Conservation (phyloP, 2,797 vertebrate species). For the Peromyscus eremicus region DNA sequence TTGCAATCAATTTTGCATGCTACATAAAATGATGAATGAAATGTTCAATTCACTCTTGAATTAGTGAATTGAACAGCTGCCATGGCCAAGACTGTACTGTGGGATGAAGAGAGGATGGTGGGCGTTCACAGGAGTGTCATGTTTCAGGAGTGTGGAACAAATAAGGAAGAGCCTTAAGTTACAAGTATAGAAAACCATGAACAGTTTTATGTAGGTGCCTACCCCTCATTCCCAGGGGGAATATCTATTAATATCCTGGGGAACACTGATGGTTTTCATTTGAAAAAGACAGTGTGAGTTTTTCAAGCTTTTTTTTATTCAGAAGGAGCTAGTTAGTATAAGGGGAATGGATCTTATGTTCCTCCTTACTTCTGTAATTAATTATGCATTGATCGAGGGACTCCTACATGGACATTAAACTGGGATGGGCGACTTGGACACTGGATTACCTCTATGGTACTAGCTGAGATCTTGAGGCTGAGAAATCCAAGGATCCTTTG, state of each 20-base stretch:
- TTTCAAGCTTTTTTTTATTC: slow-evolving; percentile 15
- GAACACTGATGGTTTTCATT: background rate
- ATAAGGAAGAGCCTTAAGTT: background rate
- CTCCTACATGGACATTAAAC: background rate
- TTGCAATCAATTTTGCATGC: background rate
- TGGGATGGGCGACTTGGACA: background rate
- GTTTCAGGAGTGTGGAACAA: background rate
- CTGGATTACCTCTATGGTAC: background rate
- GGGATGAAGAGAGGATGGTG: background rate
- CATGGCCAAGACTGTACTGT: background rate
- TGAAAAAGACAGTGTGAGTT: slow-evolving; percentile 6
- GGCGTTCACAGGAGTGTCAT: background rate
- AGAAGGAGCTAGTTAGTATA: background rate
- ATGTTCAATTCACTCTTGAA: background rate
- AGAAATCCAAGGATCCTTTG: background rate
- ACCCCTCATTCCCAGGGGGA: background rate
- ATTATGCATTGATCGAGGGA: slow-evolving; percentile 19
- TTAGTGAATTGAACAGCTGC: background rate
- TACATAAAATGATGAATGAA: slow-evolving; percentile 47
- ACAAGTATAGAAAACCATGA: background rate
- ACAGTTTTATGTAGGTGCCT: background rate
- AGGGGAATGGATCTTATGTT: background rate
- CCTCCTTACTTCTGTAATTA: slow-evolving; percentile 3
- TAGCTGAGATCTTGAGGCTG: background rate
- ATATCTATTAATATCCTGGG: background rate